A percentile compares a stretch with the other conserved stretches of the same genome.
Evolutionary conservation across 2,888 invertebrate species (phyloP).

Genomic region (Tipula confusa): DNA sequence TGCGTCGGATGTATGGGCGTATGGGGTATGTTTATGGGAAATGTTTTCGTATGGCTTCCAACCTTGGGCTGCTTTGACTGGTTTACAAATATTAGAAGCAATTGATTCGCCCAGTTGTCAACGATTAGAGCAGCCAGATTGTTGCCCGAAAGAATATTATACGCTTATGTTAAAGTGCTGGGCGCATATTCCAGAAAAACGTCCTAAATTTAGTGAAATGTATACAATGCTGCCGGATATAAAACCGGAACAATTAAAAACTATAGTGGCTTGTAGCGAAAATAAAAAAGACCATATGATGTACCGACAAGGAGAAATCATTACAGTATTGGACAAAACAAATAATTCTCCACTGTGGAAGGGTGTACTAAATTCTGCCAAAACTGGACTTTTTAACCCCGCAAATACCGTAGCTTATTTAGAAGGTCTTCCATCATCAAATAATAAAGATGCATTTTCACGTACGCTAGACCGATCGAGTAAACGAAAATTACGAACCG

Average conservation of each 20-base stretch:
- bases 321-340: conserved; percentile 86
- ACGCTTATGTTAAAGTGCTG: conserved; percentile 92
- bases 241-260: conserved; percentile 89
- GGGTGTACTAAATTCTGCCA: conserved; percentile 81
- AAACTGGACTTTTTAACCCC: conserved; percentile 91
- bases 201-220: conserved; percentile 89
- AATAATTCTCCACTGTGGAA: conserved; percentile 76
- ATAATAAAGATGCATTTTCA: conserved; percentile 57
- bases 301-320: conserved; percentile 83
- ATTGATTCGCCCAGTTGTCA: conserved; percentile 90
- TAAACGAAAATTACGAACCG: conserved; percentile 69
- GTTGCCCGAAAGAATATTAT: conserved; percentile 91
- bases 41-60: conserved; percentile 99
- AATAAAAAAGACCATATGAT: conserved; percentile 68
- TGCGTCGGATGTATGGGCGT: conserved; percentile 97
- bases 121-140: conserved; percentile 87
- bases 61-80: conserved; percentile 94
- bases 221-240: conserved; percentile 73
- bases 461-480: conserved; percentile 55
- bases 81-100: conserved; percentile 90
- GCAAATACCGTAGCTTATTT: conserved; percentile 82
- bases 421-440: conserved; percentile 52
- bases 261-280: conserved; percentile 55
- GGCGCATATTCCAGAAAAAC: conserved; percentile 82
- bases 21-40: conserved; percentile 97